phyloP scores from a whole-genome alignment of 2,888 invertebrate species.

The Caenorhabditis imperialis region DNA sequence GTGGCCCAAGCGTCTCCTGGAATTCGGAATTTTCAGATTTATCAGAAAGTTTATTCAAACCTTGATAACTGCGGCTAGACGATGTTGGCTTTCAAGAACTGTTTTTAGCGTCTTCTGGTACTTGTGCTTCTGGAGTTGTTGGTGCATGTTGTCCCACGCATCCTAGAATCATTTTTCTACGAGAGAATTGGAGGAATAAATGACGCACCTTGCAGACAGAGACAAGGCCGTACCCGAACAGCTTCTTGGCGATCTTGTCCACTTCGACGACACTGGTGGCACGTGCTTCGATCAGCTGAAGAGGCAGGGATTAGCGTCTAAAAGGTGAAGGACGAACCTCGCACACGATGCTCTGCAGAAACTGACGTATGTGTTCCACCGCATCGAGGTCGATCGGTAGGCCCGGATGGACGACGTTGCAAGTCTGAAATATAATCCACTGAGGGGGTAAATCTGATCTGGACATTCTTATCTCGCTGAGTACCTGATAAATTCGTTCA shows the following conservation, averaged over 20 bases:
- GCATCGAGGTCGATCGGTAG: conserved; percentile 73
- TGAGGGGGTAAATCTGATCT: neutral
- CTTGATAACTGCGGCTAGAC: conserved; percentile 53
- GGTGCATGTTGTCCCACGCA: conserved; percentile 53
- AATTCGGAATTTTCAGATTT: neutral
- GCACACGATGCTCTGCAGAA: conserved; percentile 62
- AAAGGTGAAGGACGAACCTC: conserved; percentile 51
- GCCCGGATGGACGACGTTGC: conserved; percentile 70
- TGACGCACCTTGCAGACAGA: conserved; percentile 37
- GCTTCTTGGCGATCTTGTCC: conserved; percentile 32
- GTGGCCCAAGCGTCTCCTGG: conserved; percentile 52
- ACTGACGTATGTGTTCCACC: conserved; percentile 65
- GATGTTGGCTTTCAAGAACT: conserved; percentile 46
- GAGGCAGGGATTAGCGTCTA: neutral
- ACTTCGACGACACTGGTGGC: conserved; percentile 50
- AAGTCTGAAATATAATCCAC: conserved; percentile 55
- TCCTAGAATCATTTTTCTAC: conserved; percentile 22
- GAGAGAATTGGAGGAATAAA: neutral
- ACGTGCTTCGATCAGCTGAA: conserved; percentile 52
- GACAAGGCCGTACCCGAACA: conserved; percentile 38
- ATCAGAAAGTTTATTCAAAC: conserved; percentile 18
- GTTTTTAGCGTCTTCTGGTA: conserved; percentile 29
- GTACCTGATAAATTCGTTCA: conserved; percentile 53
- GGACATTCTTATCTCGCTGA: neutral
- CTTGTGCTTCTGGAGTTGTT: conserved; percentile 35